Base-by-base conservation (phyloP, 2,888 invertebrate genomes). In the Sesia bembeciformis region DNA sequence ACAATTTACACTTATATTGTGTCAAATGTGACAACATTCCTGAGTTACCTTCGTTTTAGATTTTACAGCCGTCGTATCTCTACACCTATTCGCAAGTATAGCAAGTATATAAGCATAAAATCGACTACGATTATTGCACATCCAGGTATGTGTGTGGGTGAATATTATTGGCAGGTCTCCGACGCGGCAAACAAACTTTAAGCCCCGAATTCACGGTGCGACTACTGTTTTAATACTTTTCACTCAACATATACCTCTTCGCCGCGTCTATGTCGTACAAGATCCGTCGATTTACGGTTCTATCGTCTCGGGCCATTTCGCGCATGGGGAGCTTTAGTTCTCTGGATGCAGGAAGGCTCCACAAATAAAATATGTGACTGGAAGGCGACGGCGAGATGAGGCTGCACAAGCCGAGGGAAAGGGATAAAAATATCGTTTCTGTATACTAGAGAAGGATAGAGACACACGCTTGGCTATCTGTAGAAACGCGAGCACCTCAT, bases 311-410 rank as follows among this genome's bases (percentile, higher is more conserved):
- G 60, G 68, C 72, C 75, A 74, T 67, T 66, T 67, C 71, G 75
- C 80, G 74, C 70, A 78, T 83, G 70, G 80, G 62, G 67, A 59
- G 78, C 83, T 76, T 87, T 85, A 84, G 74, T 73, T 72, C 77
- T 71, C 78, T 79, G 84, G 83, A 84, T 88, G 82, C 81, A 87
- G 85, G 87, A 84, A 88, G 84, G 83, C 79, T 86, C 76, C 76
- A 87, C 89, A 86, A 88, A 89, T 88, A 89, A 88, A 89, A 89
- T 87, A 89, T 88, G 86, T 88, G 88, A 88, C 86, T 87, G 73
- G 81, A 81, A 84, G 85, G 86, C 88, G 84, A 87, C 87, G 81
- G 78, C 78, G 76, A 82, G 83, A 84, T 84, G 85, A 84, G 84
- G 82, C 81, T 84, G 81, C 78, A 81, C 81, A 77, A 74, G 74